These are phyloP conservation scores for Fabriciana adippe DNA, from an alignment of 2,888 invertebrate species.

Conservation along the genomic window DNA sequence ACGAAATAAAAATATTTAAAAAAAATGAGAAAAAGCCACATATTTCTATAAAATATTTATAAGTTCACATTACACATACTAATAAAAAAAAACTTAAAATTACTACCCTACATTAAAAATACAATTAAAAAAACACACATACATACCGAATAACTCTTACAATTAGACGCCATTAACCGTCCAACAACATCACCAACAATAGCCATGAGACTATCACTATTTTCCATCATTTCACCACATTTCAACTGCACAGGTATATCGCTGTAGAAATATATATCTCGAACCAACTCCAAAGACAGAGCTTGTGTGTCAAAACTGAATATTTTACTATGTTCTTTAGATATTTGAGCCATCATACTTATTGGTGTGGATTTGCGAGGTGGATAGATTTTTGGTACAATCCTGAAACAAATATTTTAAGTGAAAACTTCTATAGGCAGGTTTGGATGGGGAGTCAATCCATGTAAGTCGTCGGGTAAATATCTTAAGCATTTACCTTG, in stretches of 20 bases:
- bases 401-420: slow-evolving; percentile 48
- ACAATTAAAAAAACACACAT: neutral
- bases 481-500: slow-evolving; percentile 50
- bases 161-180: slow-evolving; percentile 83
- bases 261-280: slow-evolving; percentile 66
- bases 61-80: too few relatives aligned
- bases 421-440: too few relatives aligned
- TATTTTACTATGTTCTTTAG: slow-evolving; percentile 53
- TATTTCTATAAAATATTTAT: too few relatives aligned
- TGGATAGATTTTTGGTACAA: slow-evolving; percentile 62
- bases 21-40: too few relatives aligned
- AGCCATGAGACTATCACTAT: slow-evolving; percentile 48
- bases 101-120: too few relatives aligned
- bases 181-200: slow-evolving; percentile 58
- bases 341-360: slow-evolving; percentile 55
- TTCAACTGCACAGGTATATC: slow-evolving; percentile 64
- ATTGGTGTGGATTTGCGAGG: slow-evolving; percentile 56
- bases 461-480: too few relatives aligned
- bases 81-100: too few relatives aligned
- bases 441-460: too few relatives aligned
- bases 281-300: slow-evolving; percentile 58
- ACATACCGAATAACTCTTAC: slow-evolving; percentile 86
- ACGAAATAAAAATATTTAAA: too few relatives aligned
- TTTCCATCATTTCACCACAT: slow-evolving; percentile 41
- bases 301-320: slow-evolving; percentile 55